Percentiles rank a stretch among this genome's conserved stretches.
phyloP scores from a whole-genome alignment of 92 coral and sea anemone genomes.

The Bergia puertoricense region DNA sequence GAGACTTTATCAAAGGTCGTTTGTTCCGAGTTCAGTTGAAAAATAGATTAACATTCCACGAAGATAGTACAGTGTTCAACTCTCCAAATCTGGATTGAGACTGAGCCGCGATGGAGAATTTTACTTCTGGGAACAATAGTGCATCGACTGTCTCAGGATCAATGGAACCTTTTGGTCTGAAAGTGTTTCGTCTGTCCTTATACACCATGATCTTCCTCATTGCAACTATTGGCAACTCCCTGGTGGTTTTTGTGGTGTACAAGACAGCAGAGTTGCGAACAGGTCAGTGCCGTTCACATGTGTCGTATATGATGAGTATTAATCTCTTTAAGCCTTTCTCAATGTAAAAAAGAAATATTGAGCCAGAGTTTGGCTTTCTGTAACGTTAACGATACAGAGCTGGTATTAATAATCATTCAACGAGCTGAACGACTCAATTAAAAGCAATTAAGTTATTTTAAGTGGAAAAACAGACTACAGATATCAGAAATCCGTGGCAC shows the following conservation, averaged over 20 bases:
- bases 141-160: not conserved
- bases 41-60: constrained; percentile 26
- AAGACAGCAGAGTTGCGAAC: constrained; percentile 90
- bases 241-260: constrained; percentile 94
- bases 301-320: not conserved
- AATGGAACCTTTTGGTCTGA: constrained; percentile 79
- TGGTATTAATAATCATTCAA: constrained; percentile 36
- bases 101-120: constrained; percentile 6
- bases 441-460: not conserved
- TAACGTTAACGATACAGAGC: not conserved
- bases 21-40: not conserved
- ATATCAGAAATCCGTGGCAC: not conserved
- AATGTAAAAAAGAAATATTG: not conserved
- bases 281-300: constrained; percentile 54
- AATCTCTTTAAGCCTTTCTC: constrained; percentile 19
- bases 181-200: constrained; percentile 77
- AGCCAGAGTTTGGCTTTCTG: not conserved
- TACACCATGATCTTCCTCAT: constrained; percentile 87
- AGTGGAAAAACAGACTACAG: not conserved
- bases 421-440: constrained; percentile 31
- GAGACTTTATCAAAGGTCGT: not conserved
- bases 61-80: not conserved
- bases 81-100: not conserved
- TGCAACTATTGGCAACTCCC: constrained; percentile 87
- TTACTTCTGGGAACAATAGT: constrained; percentile 27